Conservation (phyloP, 2,113 vertebrate genomes). For the Carettochelys insculpta region DNA sequence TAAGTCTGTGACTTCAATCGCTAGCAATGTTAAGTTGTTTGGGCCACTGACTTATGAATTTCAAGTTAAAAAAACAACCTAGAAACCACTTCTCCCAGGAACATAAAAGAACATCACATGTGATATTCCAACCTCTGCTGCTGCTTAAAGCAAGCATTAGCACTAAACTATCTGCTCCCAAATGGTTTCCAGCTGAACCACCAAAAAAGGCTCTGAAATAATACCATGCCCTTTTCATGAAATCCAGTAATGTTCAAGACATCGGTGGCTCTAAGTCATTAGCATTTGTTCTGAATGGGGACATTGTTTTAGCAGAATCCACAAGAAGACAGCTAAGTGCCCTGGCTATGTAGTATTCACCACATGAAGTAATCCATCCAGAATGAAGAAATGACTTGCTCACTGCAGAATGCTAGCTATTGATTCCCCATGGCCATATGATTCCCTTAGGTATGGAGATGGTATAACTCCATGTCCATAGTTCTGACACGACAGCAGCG, state of each 20-base stretch:
- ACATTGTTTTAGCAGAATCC: background rate
- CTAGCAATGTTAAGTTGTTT: background rate
- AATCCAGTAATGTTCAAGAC: slow-evolving; percentile 17
- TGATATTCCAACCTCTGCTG: background rate
- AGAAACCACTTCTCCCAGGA: background rate
- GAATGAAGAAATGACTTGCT: background rate
- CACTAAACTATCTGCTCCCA: slow-evolving; percentile 57
- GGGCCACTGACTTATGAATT: background rate
- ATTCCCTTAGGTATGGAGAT: background rate
- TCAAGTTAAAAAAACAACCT: background rate
- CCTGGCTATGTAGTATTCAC: background rate
- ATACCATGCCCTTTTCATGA: slow-evolving; percentile 32
- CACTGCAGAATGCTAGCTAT: rapidly evolving
- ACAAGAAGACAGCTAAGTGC: background rate
- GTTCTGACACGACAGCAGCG: too few species aligned
- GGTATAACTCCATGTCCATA: background rate
- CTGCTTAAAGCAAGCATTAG: background rate
- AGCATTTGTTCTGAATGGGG: background rate
- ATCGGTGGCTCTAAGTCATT: slow-evolving; percentile 28
- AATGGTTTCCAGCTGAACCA: slow-evolving; percentile 66
- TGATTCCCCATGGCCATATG: rapidly evolving
- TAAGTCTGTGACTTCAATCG: background rate
- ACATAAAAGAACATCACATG: background rate
- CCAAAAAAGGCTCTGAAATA: slow-evolving; percentile 47
- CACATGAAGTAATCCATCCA: too few species aligned